These are phyloP conservation scores for Ammospiza caudacuta DNA, from an alignment of 2,113 vertebrate species.

Conservation along the genomic window DNA sequence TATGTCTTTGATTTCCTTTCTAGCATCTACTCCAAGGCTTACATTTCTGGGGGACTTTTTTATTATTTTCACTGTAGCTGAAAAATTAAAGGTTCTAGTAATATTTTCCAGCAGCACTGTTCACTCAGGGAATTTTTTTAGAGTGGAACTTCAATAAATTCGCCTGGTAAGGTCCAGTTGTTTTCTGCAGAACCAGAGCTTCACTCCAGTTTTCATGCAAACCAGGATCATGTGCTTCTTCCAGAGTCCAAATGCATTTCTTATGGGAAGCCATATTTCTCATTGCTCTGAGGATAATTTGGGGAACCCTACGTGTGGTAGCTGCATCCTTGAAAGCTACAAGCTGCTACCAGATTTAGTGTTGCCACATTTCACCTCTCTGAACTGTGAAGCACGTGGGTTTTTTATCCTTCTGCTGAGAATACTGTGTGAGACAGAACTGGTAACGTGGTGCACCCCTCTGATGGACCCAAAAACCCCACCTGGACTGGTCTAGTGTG, in stretches of 20 bases:
- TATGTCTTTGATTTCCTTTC: neutral
- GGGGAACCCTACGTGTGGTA: neutral
- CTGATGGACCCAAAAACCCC: neutral
- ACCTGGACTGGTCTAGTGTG: neutral
- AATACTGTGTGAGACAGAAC: neutral
- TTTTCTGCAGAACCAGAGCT: neutral
- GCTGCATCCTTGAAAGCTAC: neutral
- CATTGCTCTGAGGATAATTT: neutral
- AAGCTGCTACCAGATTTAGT: neutral
- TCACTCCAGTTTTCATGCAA: neutral
- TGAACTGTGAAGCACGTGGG: neutral
- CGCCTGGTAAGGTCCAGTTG: neutral
- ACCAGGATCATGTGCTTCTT: neutral
- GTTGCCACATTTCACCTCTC: neutral
- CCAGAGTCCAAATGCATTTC: neutral
- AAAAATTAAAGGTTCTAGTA: neutral
- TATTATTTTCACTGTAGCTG: neutral
- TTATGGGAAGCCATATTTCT: neutral
- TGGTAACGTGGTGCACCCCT: rapidly evolving
- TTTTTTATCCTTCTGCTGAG: neutral
- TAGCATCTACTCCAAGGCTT: neutral
- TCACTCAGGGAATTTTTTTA: neutral
- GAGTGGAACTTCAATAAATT: neutral
- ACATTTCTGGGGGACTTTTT: neutral
- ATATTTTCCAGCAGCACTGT: neutral